phyloP scores from a whole-genome alignment of 2,113 vertebrate genomes.

The Cyprinodon tularosa region DNA sequence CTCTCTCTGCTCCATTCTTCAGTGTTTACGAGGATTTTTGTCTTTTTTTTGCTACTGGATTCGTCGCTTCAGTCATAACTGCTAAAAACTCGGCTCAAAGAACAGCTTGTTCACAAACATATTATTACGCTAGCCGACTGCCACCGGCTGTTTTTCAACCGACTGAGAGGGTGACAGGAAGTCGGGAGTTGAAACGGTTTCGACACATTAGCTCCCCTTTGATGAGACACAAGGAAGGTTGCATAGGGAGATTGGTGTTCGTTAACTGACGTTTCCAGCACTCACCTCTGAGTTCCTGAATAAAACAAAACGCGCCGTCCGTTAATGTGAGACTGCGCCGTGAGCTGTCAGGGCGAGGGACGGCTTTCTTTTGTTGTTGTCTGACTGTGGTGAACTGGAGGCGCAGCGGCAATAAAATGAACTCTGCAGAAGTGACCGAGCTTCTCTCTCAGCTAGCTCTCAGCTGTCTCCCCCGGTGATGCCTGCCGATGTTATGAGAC shows the following conservation, averaged over 20 bases:
- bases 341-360: slow-evolving; percentile 26
- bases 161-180: background rate
- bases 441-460: slow-evolving; percentile 7
- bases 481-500: slow-evolving; percentile 61
- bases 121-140: background rate
- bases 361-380: background rate
- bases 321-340: slow-evolving; percentile 71
- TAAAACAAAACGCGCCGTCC: slow-evolving; percentile 69
- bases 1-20: background rate
- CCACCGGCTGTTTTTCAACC: slow-evolving; percentile 5
- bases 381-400: background rate
- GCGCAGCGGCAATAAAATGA: background rate
- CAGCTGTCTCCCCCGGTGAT: slow-evolving; percentile 16
- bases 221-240: slow-evolving; percentile 10
- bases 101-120: slow-evolving; percentile 9
- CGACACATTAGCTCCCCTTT: slow-evolving; percentile 20
- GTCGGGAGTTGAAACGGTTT: background rate
- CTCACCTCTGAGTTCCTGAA: slow-evolving; percentile 74
- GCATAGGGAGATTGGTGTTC: slow-evolving; percentile 18
- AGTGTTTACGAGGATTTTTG: background rate
- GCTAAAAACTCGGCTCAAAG: background rate
- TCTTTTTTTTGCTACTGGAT: background rate
- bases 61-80: background rate
- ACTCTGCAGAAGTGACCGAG: slow-evolving; percentile 25
- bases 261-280: slow-evolving; percentile 40